Percentiles rank a stretch among this genome's conserved stretches.
Conservation (phyloP, 2,888 invertebrate genomes). For the Ecliptopera silaceata region DNA sequence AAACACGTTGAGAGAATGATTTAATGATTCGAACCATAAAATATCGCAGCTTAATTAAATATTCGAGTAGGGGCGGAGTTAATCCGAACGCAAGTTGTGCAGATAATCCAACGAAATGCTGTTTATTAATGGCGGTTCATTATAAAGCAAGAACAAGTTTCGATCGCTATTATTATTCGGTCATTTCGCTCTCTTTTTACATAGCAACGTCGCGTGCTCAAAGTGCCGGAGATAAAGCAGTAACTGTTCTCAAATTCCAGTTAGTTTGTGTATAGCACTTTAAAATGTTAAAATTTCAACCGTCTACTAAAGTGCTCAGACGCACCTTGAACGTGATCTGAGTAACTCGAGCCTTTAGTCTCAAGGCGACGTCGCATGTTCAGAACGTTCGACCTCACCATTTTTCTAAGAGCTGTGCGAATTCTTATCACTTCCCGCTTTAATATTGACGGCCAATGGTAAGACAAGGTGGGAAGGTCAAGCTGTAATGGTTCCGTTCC, state of each 20-base stretch:
- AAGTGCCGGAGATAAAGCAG: conserved; percentile 35
- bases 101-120: conserved; percentile 53
- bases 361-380: conserved; percentile 74
- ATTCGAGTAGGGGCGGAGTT: conserved; percentile 64
- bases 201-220: conserved; percentile 38
- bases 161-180: conserved; percentile 49
- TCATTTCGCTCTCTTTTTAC: conserved; percentile 35
- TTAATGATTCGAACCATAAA: conserved; percentile 65
- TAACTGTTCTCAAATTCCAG: conserved; percentile 50
- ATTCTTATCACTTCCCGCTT: conserved; percentile 49
- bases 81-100: conserved; percentile 57
- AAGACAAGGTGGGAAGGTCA: conserved; percentile 54
- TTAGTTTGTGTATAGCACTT: conserved; percentile 43
- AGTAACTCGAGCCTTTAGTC: conserved; percentile 75
- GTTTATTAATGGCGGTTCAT: conserved; percentile 54
- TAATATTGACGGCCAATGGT: conserved; percentile 42
- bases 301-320: conserved; percentile 55
- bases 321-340: conserved; percentile 80
- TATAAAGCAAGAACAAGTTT: conserved; percentile 52
- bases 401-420: conserved; percentile 55
- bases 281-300: conserved; percentile 56
- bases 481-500: conserved; percentile 62
- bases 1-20: conserved; percentile 43
- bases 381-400: conserved; percentile 55
- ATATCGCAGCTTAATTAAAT: conserved; percentile 73